phyloP scores from a whole-genome alignment of 2,113 vertebrate species.

The Grammomys dolichurus region DNA sequence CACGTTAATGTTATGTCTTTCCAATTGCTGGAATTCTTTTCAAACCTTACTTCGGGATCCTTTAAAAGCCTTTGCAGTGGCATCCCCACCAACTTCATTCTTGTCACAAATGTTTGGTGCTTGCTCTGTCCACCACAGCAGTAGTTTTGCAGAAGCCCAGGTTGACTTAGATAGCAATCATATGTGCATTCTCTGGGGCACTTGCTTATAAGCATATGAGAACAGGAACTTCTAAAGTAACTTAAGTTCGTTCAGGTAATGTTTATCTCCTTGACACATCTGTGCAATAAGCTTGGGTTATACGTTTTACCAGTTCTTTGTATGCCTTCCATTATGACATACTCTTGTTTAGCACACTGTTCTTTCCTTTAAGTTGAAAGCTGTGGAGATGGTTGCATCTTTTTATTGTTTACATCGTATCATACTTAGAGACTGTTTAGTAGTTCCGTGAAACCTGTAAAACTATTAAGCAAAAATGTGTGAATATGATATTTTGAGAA shows the following conservation, averaged over 20 bases:
- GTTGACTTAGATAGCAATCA: not conserved
- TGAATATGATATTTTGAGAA: not conserved
- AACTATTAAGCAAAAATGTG: not conserved
- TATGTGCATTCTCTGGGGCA: not conserved
- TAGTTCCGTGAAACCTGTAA: not conserved
- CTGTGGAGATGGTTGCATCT: not conserved
- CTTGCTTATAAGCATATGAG: not conserved
- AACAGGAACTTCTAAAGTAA: not conserved
- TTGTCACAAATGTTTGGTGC: not conserved
- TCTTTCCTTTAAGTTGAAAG: not conserved
- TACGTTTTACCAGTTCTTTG: not conserved
- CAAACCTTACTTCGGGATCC: not conserved
- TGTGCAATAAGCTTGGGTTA: not conserved
- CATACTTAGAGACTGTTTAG: not conserved
- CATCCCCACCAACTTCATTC: not conserved
- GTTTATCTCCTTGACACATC: not conserved
- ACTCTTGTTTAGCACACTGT: not conserved
- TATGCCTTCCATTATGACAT: not conserved
- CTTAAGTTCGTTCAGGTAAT: not conserved
- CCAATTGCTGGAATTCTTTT: conserved; percentile 19
- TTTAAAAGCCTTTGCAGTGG: conserved; percentile 40
- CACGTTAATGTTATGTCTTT: not conserved
- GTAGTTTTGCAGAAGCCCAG: not conserved
- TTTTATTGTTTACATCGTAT: not conserved
- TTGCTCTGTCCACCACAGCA: not conserved